Evolutionary conservation across 2,113 vertebrate species (phyloP), one percentile per base, ranked within the genome.

Genomic region (Pao palembangensis): DNA sequence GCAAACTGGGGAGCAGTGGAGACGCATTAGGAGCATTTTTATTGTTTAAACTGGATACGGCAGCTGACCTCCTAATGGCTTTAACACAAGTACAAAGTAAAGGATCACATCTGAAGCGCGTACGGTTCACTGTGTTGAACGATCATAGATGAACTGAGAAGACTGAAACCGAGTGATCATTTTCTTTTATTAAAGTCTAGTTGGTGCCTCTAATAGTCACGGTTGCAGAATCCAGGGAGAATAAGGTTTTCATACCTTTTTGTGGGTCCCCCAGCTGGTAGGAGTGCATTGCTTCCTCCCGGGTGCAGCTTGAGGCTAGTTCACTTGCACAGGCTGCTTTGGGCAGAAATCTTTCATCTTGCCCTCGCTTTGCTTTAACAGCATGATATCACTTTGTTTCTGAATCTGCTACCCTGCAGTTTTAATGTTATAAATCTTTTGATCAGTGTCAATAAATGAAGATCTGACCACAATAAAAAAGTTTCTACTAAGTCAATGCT

Each of bases 281-380:
- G 55, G 12, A 70, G 63, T n/a, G 44, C 61, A 44, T 10, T 17
- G 55, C 59, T 68, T 73, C 76, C 83, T 71, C 0, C 53, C 28
- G 76, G 84, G 75, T 21, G 76, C 71, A 73, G 73, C 82, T 80
- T 67, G 71, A 69, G 78, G 84, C 76, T 61, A 67, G 69, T 55
- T 61, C 48, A 59, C 57, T 73, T 66, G 73, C 16, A 47, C 61
- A 76, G 81, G 83, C 69, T 62, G 76, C 81, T 87, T 51, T 58
- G 55, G 83, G 81, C 71, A n/a, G 71, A 46, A 61, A 52, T 23
- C 63, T 80, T 76, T 79, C 71, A 83, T 81, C 65, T 47, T 59
- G 6, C 53, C 60, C 46, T 74, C 69, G 68, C 59, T 73, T 38
- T 64, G 76, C 34, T 54, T 73, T 46, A 68, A 77, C 73, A 75